Base-by-base conservation (phyloP, 2,888 invertebrate species). In the Xanthorhoe designata region DNA sequence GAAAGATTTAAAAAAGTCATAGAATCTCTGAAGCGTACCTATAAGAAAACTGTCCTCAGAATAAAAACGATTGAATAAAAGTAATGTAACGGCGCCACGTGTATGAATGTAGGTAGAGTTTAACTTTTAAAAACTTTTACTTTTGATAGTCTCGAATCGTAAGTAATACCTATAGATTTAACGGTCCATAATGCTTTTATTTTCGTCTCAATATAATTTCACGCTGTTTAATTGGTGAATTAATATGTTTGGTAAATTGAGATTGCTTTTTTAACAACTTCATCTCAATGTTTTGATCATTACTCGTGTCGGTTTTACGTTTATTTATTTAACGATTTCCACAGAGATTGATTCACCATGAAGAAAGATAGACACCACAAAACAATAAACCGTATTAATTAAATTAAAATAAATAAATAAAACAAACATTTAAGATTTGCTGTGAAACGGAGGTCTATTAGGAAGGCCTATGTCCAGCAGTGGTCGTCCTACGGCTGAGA, bases 141-240 rank as follows among this genome's bases (percentile, higher is more conserved):
- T 70, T 64, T 58, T 19, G 6, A 49, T 65, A 50, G 58, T 24
- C 19, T 38, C n/a, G 24, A 56, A 47, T 29, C 4, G 6, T 5
- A 19, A 55, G n/a, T n/a, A n/a, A n/a, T n/a, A n/a, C n/a, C n/a
- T 60, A 54, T 65, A 62, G 49, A 35, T 66, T 70, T 68, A 56
- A 61, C 66, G 4, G 64, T 63, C 57, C 61, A 63, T 63, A n/a
- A 61, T 53, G 24, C 29, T 58, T 66, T 68, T 71, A 64, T 67
- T 67, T 65, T 66, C 58, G 58, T 63, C 61, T 66, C 49, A 66
- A 70, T 68, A 64, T 52, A 58, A 59, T 68, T 66, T 42, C 65
- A 62, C 51, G 64, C 65, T 54, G 63, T 72, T 68, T 57, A 65
- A 70, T 68, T 63, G 62, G 52, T 64, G 42, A 62, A 66, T 61